phyloP scores from a whole-genome alignment of 92 coral and sea anemone species.

The Diadumene lineata region DNA sequence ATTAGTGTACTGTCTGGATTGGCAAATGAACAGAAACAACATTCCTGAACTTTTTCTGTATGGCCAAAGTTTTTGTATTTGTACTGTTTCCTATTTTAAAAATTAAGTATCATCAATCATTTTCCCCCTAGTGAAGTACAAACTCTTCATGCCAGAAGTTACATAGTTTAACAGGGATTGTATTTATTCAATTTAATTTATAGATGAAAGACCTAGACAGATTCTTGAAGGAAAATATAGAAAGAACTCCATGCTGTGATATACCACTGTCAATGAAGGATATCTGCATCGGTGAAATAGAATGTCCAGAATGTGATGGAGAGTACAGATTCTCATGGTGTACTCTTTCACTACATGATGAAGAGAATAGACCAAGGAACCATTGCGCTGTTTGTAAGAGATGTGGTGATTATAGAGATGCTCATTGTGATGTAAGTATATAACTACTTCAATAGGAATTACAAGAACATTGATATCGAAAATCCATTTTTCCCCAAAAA shows the following conservation, averaged over 20 bases:
- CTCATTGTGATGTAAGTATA: slow-evolving; percentile 55
- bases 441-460: not conserved
- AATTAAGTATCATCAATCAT: too few species aligned
- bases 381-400: slow-evolving; percentile 63
- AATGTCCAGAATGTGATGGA: slow-evolving; percentile 56
- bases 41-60: not conserved
- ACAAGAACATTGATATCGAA: too few species aligned
- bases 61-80: too few species aligned
- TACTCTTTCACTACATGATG: slow-evolving; percentile 47
- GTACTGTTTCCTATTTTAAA: too few species aligned
- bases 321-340: slow-evolving; percentile 74
- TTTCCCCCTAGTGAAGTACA: too few species aligned
- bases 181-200: not conserved
- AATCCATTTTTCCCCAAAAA: too few species aligned
- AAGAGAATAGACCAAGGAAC: slow-evolving; percentile 62
- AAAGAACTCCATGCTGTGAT: slow-evolving; percentile 60
- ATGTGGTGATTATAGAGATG: slow-evolving; percentile 79
- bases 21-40: not conserved
- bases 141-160: not conserved
- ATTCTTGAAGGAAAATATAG: slow-evolving; percentile 33
- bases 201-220: slow-evolving; percentile 44
- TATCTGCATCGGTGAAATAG: slow-evolving; percentile 39
- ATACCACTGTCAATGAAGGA: slow-evolving; percentile 32
- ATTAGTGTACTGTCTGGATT: not conserved
- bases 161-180: not conserved